Conservation (phyloP, 2,113 vertebrate species). For the Phaethornis superciliosus region DNA sequence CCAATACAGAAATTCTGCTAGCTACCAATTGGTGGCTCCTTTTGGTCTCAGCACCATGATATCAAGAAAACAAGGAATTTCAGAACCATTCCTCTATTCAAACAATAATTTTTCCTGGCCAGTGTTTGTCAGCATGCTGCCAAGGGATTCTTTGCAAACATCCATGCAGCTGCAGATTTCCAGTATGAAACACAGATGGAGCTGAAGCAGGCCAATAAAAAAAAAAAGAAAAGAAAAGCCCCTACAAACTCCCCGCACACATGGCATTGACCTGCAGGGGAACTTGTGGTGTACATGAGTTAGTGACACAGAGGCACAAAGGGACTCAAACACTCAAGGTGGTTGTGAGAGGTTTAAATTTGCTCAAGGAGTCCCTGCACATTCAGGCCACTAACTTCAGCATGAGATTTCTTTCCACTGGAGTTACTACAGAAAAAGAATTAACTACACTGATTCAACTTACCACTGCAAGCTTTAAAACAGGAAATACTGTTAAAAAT, state of each 20-base stretch:
- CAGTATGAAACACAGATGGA: neutral
- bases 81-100: neutral
- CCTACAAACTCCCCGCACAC: neutral
- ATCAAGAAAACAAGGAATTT: neutral
- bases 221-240: neutral
- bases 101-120: neutral
- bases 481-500: neutral
- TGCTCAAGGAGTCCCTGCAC: neutral
- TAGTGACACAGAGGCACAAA: neutral
- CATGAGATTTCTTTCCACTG: neutral
- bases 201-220: neutral
- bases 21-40: neutral
- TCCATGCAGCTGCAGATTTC: neutral
- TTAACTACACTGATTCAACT: neutral
- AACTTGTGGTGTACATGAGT: neutral
- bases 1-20: neutral
- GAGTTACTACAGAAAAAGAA: neutral
- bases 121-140: neutral
- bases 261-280: too few species aligned
- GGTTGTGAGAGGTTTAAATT: neutral
- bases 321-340: too few species aligned
- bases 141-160: neutral
- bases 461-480: fast-evolving
- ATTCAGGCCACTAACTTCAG: neutral
- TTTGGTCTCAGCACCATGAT: neutral